These are phyloP conservation scores for Hydriomena furcata DNA, from an alignment of 2,888 invertebrate genomes.

Conservation along the genomic window DNA sequence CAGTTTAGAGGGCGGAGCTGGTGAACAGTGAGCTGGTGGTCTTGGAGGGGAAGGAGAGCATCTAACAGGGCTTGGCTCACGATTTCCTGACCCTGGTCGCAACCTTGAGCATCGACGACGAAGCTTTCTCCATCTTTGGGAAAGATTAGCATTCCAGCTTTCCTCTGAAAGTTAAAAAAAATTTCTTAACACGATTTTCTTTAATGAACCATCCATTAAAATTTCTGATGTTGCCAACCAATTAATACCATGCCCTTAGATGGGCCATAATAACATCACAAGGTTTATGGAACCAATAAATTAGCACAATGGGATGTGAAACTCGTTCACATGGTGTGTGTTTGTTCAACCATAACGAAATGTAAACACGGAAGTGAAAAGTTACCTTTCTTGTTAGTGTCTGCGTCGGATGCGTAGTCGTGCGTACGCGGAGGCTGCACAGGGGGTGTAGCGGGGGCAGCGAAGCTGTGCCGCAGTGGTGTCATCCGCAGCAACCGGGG, in stretches of 20 bases:
- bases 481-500: constrained; percentile 84
- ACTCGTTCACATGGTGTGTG: constrained; percentile 20
- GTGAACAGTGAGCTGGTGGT: constrained; percentile 75
- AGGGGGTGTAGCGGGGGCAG: constrained; percentile 76
- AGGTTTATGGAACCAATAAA: constrained; percentile 20
- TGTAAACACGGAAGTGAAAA: constrained; percentile 29
- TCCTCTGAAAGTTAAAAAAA: constrained; percentile 81
- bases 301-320: constrained; percentile 25
- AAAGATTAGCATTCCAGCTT: constrained; percentile 89
- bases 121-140: constrained; percentile 89
- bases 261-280: constrained; percentile 7
- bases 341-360: constrained; percentile 21
- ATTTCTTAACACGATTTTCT: constrained; percentile 3
- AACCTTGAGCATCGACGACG: constrained; percentile 87
- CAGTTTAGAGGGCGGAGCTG: constrained; percentile 74
- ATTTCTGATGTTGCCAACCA: constrained; percentile 1
- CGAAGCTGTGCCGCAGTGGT: constrained; percentile 83
- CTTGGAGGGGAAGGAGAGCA: constrained; percentile 83
- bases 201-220: no score
- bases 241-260: constrained; percentile 11
- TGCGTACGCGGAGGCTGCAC: constrained; percentile 67
- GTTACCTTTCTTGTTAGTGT: constrained; percentile 64
- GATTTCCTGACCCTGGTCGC: constrained; percentile 85
- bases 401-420: constrained; percentile 84
- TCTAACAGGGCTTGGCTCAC: constrained; percentile 81